Evolutionary conservation across 2,888 invertebrate species (phyloP).

Genomic region (Microctonus aethiopoides): DNA sequence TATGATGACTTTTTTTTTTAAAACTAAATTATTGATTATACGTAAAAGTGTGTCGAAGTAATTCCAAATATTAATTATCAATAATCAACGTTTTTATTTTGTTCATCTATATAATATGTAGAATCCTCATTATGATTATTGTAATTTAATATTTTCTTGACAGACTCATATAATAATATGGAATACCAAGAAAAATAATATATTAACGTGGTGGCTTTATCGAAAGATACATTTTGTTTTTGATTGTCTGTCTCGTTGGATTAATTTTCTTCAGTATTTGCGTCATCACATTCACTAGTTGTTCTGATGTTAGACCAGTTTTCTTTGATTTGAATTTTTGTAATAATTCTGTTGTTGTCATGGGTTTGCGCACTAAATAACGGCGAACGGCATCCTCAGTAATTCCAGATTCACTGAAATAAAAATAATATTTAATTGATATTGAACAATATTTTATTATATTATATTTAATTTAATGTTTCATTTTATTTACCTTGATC

Average conservation of each 20-base stretch:
- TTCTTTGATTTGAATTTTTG: slow-evolving; percentile 97
- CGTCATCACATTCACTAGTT: slow-evolving; percentile 93
- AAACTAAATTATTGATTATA: background rate
- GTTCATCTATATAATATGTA: background rate
- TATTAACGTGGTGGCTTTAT: slow-evolving; percentile 73
- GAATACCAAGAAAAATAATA: background rate
- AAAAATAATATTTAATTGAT: too few relatives aligned
- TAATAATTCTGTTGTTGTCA: slow-evolving; percentile 95
- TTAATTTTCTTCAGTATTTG: slow-evolving; percentile 95
- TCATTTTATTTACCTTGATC: slow-evolving; percentile 63
- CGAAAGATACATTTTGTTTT: slow-evolving; percentile 94
- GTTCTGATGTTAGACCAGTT: slow-evolving; percentile 88
- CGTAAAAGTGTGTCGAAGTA: background rate
- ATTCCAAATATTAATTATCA: background rate
- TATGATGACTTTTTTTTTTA: background rate
- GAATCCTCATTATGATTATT: too few relatives aligned
- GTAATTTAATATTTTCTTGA: background rate
- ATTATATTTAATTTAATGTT: slow-evolving; percentile 1
- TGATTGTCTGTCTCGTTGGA: slow-evolving; percentile 90
- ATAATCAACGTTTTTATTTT: background rate
- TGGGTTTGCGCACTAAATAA: slow-evolving; percentile 95
- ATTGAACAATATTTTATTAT: background rate
- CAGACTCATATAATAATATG: too few relatives aligned
- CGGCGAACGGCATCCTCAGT: slow-evolving; percentile 95
- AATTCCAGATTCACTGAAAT: slow-evolving; percentile 84